Conservation (phyloP, 2,797 vertebrate species). For the Leucoraja ocellata region DNA sequence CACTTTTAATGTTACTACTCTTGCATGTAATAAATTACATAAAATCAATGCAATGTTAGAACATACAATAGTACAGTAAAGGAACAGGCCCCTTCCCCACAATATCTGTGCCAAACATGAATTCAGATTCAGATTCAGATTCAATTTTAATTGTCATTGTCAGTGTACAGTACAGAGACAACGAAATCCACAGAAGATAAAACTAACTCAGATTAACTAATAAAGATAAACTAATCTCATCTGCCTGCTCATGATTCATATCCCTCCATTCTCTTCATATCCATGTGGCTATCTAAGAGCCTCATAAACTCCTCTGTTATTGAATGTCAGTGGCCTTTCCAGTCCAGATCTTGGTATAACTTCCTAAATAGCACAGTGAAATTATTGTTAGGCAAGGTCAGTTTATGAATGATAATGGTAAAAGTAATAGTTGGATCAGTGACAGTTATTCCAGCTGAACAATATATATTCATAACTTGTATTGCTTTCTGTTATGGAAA, state of each 20-base stretch:
- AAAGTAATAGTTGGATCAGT: background rate
- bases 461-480: background rate
- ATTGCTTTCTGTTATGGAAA: background rate
- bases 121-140: no score
- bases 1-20: background rate
- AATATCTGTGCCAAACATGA: no score
- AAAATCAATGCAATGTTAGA: background rate
- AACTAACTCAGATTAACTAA: no score
- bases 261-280: no score
- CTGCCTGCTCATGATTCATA: no score
- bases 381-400: background rate
- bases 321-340: background rate
- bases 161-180: no score
- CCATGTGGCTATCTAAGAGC: no score
- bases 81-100: no score
- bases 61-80: no score
- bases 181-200: no score
- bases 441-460: background rate
- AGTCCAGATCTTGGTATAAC: background rate
- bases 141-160: no score
- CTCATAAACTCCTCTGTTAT: background rate
- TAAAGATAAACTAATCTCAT: no score
- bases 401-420: background rate
- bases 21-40: background rate
- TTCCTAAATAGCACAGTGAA: background rate